Conservation (phyloP, 2,888 invertebrate genomes). For the Drosophila flavopinicola region DNA sequence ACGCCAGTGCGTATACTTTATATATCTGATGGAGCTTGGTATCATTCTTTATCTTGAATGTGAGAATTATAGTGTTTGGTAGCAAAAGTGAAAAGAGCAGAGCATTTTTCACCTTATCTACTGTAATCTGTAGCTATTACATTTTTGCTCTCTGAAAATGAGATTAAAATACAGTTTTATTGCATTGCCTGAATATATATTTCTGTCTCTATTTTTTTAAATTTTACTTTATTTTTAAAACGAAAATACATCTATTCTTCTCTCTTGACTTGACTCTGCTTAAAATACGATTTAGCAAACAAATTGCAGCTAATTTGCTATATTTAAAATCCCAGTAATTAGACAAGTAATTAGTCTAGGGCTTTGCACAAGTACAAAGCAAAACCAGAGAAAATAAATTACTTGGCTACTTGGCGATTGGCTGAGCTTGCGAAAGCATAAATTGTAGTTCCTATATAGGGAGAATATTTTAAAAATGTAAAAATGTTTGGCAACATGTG, state of each 20-base stretch:
- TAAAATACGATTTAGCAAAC: constrained; percentile 67
- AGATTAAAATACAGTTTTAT: too few species aligned
- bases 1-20: constrained; percentile 16
- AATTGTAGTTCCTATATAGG: constrained; percentile 1
- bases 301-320: constrained; percentile 74
- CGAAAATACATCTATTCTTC: constrained; percentile 5
- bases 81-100: too few species aligned
- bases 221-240: background rate
- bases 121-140: too few species aligned
- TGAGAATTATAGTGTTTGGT: too few species aligned
- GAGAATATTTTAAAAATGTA: constrained; percentile 20
- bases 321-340: constrained; percentile 71
- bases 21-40: constrained; percentile 3
- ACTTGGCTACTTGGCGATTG: constrained; percentile 12
- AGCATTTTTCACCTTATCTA: too few species aligned
- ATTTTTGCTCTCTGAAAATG: too few species aligned
- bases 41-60: background rate
- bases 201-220: too few species aligned
- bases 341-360: constrained; percentile 78
- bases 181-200: too few species aligned
- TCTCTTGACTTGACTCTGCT: constrained; percentile 33
- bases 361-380: constrained; percentile 54
- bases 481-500: constrained; percentile 60
- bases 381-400: constrained; percentile 41
- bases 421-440: background rate